Conservation (phyloP, 2,797 vertebrate species). For the Pelodytes ibericus region DNA sequence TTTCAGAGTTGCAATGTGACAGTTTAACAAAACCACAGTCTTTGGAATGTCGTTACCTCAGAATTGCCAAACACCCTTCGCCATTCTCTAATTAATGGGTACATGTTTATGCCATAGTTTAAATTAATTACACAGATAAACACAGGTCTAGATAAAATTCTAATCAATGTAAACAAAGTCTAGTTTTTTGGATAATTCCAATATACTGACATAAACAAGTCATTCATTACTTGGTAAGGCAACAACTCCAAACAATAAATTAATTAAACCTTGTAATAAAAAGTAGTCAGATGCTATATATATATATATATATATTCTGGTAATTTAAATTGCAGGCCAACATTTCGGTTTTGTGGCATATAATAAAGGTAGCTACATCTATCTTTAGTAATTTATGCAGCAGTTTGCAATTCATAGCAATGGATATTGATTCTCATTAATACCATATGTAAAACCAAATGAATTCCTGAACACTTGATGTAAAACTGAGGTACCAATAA, state of each 20-base stretch:
- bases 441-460: too few species aligned
- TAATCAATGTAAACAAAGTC: conserved; percentile 38
- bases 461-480: too few species aligned
- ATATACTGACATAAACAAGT: conserved; percentile 11
- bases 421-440: too few species aligned
- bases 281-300: too few species aligned
- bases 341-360: too few species aligned
- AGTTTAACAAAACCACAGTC: background rate
- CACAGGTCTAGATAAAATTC: conserved; percentile 32
- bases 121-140: conserved; percentile 50
- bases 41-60: background rate
- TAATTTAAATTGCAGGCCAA: too few species aligned
- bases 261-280: too few species aligned
- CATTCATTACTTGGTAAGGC: conserved; percentile 5
- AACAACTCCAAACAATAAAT: background rate
- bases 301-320: too few species aligned
- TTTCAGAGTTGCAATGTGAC: conserved; percentile 46
- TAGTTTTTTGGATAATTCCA: conserved; percentile 11
- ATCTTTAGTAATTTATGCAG: too few species aligned
- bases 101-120: conserved; percentile 31
- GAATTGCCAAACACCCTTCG: conserved; percentile 24
- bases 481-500: too few species aligned
- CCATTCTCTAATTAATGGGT: conserved; percentile 34
- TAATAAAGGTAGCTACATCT: too few species aligned
- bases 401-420: too few species aligned